Conservation (phyloP, 2,113 vertebrate genomes). For the Sinosuthora webbiana region DNA sequence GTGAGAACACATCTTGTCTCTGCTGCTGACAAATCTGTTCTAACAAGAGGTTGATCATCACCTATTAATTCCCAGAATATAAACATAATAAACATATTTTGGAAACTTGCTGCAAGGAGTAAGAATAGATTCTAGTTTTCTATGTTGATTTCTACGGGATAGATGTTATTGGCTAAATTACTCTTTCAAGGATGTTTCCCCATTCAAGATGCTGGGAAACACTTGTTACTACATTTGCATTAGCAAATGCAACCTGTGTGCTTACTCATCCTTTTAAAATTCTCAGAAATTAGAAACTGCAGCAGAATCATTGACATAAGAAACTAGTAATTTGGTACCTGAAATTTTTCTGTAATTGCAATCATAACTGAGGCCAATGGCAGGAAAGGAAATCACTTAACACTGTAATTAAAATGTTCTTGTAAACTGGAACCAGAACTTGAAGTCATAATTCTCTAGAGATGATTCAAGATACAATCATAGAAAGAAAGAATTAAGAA, state of each 20-base stretch:
- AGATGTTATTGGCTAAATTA: not conserved
- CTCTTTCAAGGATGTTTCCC: not conserved
- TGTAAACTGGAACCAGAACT: not conserved
- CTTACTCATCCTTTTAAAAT: not conserved
- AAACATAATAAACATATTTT: not conserved
- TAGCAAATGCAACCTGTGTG: not conserved
- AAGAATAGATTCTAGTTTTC: not conserved
- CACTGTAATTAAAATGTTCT: not conserved
- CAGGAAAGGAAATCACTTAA: not conserved
- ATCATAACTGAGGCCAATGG: not conserved
- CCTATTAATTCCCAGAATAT: not conserved
- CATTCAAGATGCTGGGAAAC: not conserved
- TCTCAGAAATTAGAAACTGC: not conserved
- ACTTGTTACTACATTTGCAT: not conserved
- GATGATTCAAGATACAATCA: not conserved
- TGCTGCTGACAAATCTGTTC: not conserved
- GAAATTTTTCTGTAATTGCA: not conserved
- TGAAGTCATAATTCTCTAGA: not conserved
- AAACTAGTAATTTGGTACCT: not conserved
- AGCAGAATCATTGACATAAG: not conserved
- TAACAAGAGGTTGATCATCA: not conserved
- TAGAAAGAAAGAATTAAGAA: not conserved
- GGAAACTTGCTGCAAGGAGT: not conserved
- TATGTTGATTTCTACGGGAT: not conserved
- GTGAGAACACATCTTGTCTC: accelerated